These are phyloP conservation scores for Nomada fabriciana DNA, from an alignment of 2,888 invertebrate genomes.

Conservation along the genomic window DNA sequence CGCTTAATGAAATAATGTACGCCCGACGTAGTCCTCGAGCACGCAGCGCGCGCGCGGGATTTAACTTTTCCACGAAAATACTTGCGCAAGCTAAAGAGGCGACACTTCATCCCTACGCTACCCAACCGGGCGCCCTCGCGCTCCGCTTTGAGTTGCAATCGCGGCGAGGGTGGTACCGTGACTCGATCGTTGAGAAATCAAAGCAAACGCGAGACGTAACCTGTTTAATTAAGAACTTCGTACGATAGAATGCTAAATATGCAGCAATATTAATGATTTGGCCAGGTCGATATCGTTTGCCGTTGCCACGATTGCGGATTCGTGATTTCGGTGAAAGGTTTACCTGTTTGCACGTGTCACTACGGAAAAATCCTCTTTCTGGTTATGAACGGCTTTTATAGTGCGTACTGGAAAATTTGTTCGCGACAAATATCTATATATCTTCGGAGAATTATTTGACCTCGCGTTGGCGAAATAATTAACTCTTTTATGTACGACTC, in stretches of 20 bases:
- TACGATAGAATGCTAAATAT: constrained; percentile 23
- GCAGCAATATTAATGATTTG: constrained; percentile 11
- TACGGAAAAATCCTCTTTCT: neutral
- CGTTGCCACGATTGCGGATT: neutral
- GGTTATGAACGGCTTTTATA: neutral
- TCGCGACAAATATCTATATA: too few species aligned
- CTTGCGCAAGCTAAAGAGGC: constrained; percentile 57
- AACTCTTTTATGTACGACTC: too few species aligned
- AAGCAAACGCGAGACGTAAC: constrained; percentile 61
- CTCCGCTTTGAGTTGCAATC: constrained; percentile 56
- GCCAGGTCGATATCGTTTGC: neutral
- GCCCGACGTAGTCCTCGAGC: constrained; percentile 71
- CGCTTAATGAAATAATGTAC: constrained; percentile 77
- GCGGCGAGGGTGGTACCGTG: constrained; percentile 41
- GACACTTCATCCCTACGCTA: neutral
- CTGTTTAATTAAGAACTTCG: constrained; percentile 64
- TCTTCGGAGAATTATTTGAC: too few species aligned
- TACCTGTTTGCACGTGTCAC: neutral
- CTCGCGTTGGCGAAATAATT: too few species aligned
- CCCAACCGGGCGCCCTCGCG: neutral
- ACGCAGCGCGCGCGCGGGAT: constrained; percentile 64
- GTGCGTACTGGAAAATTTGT: too few species aligned
- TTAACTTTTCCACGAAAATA: constrained; percentile 73
- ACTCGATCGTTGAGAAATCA: constrained; percentile 64
- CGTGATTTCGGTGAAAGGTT: neutral